phyloP scores from a whole-genome alignment of 2,888 invertebrate species.

The Philereme transversata region DNA sequence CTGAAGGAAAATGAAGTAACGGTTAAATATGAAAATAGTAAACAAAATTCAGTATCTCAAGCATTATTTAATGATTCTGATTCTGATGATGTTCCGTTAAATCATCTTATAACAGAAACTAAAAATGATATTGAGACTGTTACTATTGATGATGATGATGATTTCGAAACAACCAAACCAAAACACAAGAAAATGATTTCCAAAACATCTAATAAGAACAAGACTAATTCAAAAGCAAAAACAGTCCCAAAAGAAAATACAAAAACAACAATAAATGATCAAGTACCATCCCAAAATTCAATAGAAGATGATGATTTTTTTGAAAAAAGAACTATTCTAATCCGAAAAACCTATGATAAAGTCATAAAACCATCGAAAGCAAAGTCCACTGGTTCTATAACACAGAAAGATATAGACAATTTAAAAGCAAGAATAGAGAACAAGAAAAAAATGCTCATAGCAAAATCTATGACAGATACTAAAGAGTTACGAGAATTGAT shows the following conservation, averaged over 20 bases:
- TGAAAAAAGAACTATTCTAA: slow-evolving; percentile 64
- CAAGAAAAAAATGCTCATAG: slow-evolving; percentile 70
- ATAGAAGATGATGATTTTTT: slow-evolving; percentile 67
- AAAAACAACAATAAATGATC: slow-evolving; percentile 23
- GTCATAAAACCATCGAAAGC: slow-evolving; percentile 61
- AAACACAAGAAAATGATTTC: slow-evolving; percentile 41
- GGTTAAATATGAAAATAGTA: slow-evolving; percentile 27
- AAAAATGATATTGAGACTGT: slow-evolving; percentile 14
- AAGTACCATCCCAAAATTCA: slow-evolving; percentile 49
- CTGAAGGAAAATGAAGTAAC: slow-evolving; percentile 28
- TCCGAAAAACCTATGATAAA: slow-evolving; percentile 69
- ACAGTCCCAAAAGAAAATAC: slow-evolving; percentile 25
- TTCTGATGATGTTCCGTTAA: slow-evolving; percentile 67
- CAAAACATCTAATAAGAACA: slow-evolving; percentile 46
- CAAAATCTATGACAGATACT: slow-evolving; percentile 67
- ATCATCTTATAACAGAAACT: slow-evolving; percentile 48
- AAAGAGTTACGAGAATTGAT: slow-evolving; percentile 76
- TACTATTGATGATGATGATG: slow-evolving; percentile 50
- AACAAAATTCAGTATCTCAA: slow-evolving; percentile 45
- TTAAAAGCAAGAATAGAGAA: slow-evolving; percentile 67
- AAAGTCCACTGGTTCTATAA: slow-evolving; percentile 75
- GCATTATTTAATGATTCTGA: slow-evolving; percentile 61
- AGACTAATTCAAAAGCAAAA: slow-evolving; percentile 40
- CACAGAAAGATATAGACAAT: slow-evolving; percentile 71
- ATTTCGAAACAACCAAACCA: slow-evolving; percentile 47